Evolutionary conservation across 2,113 vertebrate species (phyloP), one percentile per base, ranked within the genome.

Genomic region (Cyanistes caeruleus): DNA sequence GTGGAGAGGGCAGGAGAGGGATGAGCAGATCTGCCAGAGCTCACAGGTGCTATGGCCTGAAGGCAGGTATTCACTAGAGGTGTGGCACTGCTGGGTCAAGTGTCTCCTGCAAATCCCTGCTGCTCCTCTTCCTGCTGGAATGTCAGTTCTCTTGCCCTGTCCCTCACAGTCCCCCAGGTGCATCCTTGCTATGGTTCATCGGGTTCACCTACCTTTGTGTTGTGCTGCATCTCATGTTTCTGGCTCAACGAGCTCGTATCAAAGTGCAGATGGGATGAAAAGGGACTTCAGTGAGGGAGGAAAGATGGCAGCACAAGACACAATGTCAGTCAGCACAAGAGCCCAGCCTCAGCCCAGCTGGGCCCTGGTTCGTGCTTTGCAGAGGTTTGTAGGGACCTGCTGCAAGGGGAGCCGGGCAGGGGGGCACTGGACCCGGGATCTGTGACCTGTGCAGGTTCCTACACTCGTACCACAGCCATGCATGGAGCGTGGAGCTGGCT

Each of bases 381-480:
- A 75, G 60, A 22, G 60, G 19, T 69, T 56, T 37, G 30, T 11
- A 35, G 81, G 81, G 64, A 28, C 51, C 15, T 37, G 9, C 56
- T 70, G 13, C 44, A 7, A 37, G 62, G 31, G n/a, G 21, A 53
- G 15, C 20, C 1, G 8, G 19, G 2, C 51, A 43, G 5, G 58
- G 49, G 25, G 48, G 10, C 6, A 0, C 25, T 16, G 28, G 12
- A 8, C 3, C 25, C 0, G 0, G 4, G 44, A 25, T 11, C 1
- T 0, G 3, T 9, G 63, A 3, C 30, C 35, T 4, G 51, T 8
- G 60, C 55, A 3, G 5, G 2, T n/a, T 13, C 2, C 2, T 7
- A 5, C 1, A 0, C 35, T 0, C 8, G 0, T 19, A 3, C 9
- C 31, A 0, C 3, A 41, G 87, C 68, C 22, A 0, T 0, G 0